A percentile compares a stretch with the other conserved stretches of the same genome.
Evolutionary conservation across 2,113 vertebrate species (phyloP).

Genomic region (Meles meles): DNA sequence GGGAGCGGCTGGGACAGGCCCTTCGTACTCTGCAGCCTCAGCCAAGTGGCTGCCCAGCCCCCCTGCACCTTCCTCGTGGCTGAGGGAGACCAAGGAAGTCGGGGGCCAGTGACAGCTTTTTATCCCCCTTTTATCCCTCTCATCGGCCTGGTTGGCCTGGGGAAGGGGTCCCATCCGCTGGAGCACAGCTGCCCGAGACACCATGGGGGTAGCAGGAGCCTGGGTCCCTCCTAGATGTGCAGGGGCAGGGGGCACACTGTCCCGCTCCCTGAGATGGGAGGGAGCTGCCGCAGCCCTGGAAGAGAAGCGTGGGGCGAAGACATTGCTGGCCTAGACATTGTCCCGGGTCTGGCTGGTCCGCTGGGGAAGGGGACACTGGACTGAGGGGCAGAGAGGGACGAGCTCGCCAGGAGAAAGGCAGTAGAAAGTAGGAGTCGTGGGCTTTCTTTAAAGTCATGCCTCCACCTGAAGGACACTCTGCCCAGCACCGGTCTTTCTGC

Average conservation of each 20-base stretch:
- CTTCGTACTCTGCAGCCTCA: not conserved
- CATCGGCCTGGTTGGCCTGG: not conserved
- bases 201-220: no score
- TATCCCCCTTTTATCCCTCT: not conserved
- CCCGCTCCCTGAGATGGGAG: no score
- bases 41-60: not conserved
- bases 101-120: not conserved
- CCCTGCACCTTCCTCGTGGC: not conserved
- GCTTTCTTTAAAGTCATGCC: not conserved
- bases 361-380: not conserved
- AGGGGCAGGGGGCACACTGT: no score
- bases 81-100: not conserved
- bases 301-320: no score
- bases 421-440: not conserved
- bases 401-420: not conserved
- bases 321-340: no score
- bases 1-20: not conserved
- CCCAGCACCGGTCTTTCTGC: not conserved
- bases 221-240: no score
- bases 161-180: not conserved
- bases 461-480: not conserved
- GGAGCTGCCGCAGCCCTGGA: no score
- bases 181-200: no score
- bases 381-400: not conserved
- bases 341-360: no score